Conservation (phyloP, 2,113 vertebrate species). For the Corvus hawaiiensis region DNA sequence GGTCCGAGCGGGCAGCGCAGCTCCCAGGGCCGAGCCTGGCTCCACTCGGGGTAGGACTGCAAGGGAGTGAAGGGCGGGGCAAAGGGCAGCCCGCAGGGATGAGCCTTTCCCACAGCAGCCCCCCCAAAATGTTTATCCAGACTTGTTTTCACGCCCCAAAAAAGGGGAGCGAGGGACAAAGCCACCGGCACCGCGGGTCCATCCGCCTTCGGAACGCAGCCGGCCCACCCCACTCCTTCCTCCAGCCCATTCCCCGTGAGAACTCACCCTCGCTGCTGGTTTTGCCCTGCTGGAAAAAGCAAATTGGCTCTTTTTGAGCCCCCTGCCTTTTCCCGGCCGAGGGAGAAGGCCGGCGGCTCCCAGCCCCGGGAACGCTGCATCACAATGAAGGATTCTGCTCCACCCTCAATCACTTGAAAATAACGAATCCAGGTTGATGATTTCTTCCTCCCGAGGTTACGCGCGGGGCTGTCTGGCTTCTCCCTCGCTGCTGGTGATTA, state of each 20-base stretch:
- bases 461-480: neutral
- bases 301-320: neutral
- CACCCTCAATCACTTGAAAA: conserved; percentile 34
- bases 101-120: neutral
- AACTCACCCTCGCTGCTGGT: neutral
- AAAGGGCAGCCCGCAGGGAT: neutral
- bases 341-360: fast-evolving
- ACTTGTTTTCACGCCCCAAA: fast-evolving
- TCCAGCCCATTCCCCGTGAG: neutral
- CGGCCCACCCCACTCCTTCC: neutral
- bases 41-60: fast-evolving
- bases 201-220: fast-evolving
- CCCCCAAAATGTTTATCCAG: neutral
- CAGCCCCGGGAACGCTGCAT: neutral
- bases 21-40: neutral
- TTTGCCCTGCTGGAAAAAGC: neutral
- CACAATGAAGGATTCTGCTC: neutral
- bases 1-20: fast-evolving
- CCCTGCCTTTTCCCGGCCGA: fast-evolving
- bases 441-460: conserved; percentile 45
- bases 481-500: neutral
- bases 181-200: fast-evolving
- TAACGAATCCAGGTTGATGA: conserved; percentile 23
- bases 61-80: neutral
- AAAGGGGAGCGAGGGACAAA: fast-evolving